These are phyloP conservation scores for Aythya baeri DNA, from an alignment of 2,113 vertebrate species.

Conservation along the genomic window DNA sequence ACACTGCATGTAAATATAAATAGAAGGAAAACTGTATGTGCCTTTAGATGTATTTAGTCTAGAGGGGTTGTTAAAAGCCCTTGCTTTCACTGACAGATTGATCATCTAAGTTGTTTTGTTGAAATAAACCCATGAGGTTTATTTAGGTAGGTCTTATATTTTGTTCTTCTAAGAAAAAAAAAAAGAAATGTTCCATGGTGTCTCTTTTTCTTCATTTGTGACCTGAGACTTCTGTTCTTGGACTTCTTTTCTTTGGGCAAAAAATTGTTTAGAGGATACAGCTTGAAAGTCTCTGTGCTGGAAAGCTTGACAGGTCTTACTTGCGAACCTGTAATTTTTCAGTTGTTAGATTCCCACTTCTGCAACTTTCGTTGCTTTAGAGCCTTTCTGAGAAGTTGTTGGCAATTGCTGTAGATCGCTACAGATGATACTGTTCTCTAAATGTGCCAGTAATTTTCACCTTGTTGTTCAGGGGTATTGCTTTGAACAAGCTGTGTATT, in stretches of 20 bases:
- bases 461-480: neutral
- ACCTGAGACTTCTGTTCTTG: neutral
- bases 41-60: neutral
- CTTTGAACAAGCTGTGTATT: neutral
- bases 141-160: neutral
- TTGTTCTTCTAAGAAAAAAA: neutral
- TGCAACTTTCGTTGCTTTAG: neutral
- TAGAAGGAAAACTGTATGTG: neutral
- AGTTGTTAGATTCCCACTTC: rapidly evolving
- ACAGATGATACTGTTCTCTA: neutral
- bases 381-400: neutral
- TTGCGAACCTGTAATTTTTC: neutral
- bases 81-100: neutral
- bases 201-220: neutral
- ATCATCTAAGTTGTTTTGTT: neutral
- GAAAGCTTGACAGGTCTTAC: neutral
- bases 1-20: neutral
- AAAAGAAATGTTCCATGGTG: neutral
- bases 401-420: neutral
- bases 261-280: neutral
- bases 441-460: neutral
- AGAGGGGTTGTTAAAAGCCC: neutral
- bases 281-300: neutral
- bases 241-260: neutral
- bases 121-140: neutral